A percentile compares a stretch with the other conserved stretches of the same genome.
Conservation (phyloP, 1,140 invertebrate genomes). For the Eurosta solidaginis region DNA sequence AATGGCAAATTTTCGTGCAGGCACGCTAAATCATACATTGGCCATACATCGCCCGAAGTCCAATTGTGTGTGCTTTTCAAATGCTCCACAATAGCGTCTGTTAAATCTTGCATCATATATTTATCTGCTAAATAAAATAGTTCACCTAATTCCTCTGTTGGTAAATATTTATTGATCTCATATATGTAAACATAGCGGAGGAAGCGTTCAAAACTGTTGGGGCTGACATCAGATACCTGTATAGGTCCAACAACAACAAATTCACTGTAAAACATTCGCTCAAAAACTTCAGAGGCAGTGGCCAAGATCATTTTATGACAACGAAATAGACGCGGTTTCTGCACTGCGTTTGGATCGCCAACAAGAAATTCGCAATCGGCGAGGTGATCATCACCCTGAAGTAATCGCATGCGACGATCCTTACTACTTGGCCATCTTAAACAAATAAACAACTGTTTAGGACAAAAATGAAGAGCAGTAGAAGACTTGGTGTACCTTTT, state of each 20-base stretch:
- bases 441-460: too few species aligned
- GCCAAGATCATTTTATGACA: slow-evolving; percentile 41
- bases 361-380: slow-evolving; percentile 46
- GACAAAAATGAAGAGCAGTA: too few species aligned
- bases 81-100: background rate
- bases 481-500: too few species aligned
- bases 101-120: slow-evolving; percentile 27
- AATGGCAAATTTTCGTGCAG: background rate
- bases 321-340: slow-evolving; percentile 33
- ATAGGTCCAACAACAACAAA: slow-evolving; percentile 35
- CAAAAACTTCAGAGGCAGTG: slow-evolving; percentile 43
- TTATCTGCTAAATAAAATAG: slow-evolving; percentile 27
- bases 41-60: background rate
- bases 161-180: slow-evolving; percentile 24
- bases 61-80: slow-evolving; percentile 4
- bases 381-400: slow-evolving; percentile 36
- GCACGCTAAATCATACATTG: slow-evolving; percentile 11
- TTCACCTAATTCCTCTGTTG: background rate
- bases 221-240: slow-evolving; percentile 39
- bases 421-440: background rate
- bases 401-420: slow-evolving; percentile 42
- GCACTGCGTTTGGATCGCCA: background rate
- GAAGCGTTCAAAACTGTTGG: slow-evolving; percentile 41
- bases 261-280: slow-evolving; percentile 33
- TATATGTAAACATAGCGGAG: slow-evolving; percentile 47